Percentiles rank a stretch among this genome's conserved stretches.
Conservation (phyloP, 2,113 vertebrate genomes). For the Cottus gobio region DNA sequence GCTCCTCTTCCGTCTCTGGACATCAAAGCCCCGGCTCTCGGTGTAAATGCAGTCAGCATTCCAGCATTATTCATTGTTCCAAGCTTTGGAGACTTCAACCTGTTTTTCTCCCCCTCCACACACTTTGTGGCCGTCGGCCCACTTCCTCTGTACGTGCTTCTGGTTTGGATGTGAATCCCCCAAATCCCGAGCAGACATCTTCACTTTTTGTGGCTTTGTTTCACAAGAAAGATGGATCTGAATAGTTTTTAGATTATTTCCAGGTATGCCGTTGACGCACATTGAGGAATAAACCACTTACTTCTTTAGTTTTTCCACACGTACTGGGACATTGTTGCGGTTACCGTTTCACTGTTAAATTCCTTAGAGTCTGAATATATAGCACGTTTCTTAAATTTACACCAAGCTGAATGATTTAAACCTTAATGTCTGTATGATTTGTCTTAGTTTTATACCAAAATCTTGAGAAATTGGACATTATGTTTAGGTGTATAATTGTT, state of each 20-base stretch:
- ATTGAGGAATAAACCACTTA: neutral
- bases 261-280: neutral
- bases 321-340: neutral
- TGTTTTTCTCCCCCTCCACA: conserved; percentile 63
- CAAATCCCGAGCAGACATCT: conserved; percentile 29
- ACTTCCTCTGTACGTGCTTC: conserved; percentile 77
- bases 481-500: neutral
- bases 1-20: conserved; percentile 46
- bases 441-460: neutral
- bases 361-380: neutral
- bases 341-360: neutral
- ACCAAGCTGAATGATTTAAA: neutral
- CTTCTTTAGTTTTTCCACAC: neutral
- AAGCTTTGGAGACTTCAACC: conserved; percentile 49
- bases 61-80: conserved; percentile 75
- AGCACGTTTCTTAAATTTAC: neutral
- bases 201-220: neutral
- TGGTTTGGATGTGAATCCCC: conserved; percentile 50
- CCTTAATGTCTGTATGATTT: neutral
- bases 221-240: neutral
- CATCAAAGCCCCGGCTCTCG: conserved; percentile 49
- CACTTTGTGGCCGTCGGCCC: conserved; percentile 62
- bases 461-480: neutral
- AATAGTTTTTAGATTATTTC: neutral
- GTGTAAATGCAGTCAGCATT: conserved; percentile 59